Evolutionary conservation across 2,113 vertebrate species (phyloP).

Genomic region (Macaca nemestrina): DNA sequence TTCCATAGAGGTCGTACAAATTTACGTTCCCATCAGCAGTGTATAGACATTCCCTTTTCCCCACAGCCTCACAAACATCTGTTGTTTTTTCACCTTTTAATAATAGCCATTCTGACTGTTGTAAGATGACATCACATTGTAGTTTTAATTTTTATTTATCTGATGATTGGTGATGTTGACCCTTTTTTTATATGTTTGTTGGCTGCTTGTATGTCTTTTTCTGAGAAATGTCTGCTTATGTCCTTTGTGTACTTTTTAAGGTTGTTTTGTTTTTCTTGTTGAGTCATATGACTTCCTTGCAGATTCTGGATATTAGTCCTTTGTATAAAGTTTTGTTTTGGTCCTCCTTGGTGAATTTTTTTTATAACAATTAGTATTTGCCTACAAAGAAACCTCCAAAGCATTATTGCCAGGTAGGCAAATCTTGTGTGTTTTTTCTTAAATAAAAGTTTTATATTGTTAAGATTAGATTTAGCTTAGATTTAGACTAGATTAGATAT

Average conservation of each 20-base stretch:
- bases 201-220: background rate
- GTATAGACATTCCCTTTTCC: background rate
- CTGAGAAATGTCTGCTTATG: background rate
- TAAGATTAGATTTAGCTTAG: background rate
- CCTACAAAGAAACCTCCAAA: background rate
- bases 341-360: background rate
- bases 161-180: background rate
- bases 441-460: background rate
- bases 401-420: background rate
- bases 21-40: background rate
- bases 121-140: background rate
- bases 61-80: background rate
- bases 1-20: background rate
- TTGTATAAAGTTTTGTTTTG: background rate
- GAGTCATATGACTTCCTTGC: background rate
- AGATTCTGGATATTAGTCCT: background rate
- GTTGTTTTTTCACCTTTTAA: background rate
- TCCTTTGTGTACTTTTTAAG: background rate
- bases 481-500: background rate
- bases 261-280: background rate
- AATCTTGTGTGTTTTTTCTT: background rate
- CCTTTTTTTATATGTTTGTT: background rate
- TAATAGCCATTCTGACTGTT: background rate
- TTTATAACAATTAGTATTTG: background rate
- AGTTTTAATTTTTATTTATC: background rate